Evolutionary conservation across 92 coral and sea anemone species (phyloP), one percentile per base, ranked within the genome.

Genomic region (Actinernus sp.): DNA sequence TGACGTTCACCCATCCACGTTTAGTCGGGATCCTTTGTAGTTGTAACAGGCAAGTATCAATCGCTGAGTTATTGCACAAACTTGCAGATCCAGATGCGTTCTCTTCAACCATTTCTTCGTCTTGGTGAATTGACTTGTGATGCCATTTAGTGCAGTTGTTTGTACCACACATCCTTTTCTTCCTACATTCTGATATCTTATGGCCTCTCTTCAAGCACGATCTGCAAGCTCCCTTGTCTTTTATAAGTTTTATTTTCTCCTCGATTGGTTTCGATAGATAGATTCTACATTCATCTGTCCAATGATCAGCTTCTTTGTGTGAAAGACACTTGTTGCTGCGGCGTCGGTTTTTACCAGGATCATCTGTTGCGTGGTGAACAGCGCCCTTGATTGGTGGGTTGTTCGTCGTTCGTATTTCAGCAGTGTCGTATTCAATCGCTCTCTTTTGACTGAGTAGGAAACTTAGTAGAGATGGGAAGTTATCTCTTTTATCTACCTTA

Each of bases 1-100:
- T n/a, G n/a, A n/a, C n/a, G n/a, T n/a, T n/a, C n/a, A n/a, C n/a
- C n/a, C n/a, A n/a, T n/a, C 31, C 25, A 75, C 87, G 25, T 59
- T 61, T 66, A 14, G 83, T 67, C 26, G 51, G 44, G 39, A 75
- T 31, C 53, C 48, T 84, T 43, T 76, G 72, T 19, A 84, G 32
- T 48, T 76, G 90, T 6, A 69, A 45, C 21, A 76, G 56, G 32
- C 85, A 68, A 16, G 41, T 44, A 30, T 67, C 62, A n/a, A 26
- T 16, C 9, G 3, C 27, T 18, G 4, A n/a, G 33, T 38, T 40
- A 1, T 25, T 44, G 32, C 70, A 45, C 29, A 4, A 13, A 25
- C 51, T 63, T 11, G 57, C 32, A 24, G 57, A 24, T 9, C 33
- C 68, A 5, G 52, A 1, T 33, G 47, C 53, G 14, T 26, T 12